Conservation (phyloP, 2,888 invertebrate species). For the Drosophila atripex region DNA sequence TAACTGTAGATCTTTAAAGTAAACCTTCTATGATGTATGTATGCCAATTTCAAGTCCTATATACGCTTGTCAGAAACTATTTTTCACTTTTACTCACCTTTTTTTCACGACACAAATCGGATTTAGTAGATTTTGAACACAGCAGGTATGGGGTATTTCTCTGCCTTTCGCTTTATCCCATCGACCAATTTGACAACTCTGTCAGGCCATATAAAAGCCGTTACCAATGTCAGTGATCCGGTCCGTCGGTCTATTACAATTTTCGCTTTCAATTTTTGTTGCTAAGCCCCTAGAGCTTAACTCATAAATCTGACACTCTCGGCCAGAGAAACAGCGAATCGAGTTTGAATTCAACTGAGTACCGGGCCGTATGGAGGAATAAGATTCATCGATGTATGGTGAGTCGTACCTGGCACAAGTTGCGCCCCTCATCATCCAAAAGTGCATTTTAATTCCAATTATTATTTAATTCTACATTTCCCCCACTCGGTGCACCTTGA, state of each 20-base stretch:
- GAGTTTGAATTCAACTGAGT: slow-evolving; percentile 8
- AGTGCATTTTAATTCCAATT: slow-evolving; percentile 74
- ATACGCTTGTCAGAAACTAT: background rate
- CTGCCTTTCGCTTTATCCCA: slow-evolving; percentile 24
- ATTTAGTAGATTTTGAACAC: slow-evolving; percentile 28
- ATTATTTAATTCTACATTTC: slow-evolving; percentile 46
- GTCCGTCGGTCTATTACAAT: slow-evolving; percentile 31
- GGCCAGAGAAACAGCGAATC: slow-evolving; percentile 1
- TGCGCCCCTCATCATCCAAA: slow-evolving; percentile 41
- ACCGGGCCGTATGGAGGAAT: slow-evolving; percentile 19
- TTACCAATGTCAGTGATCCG: slow-evolving; percentile 9
- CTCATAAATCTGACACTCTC: slow-evolving; percentile 62
- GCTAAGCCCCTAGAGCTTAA: slow-evolving; percentile 47
- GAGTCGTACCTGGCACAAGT: slow-evolving; percentile 55
- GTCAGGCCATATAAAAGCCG: slow-evolving; percentile 34
- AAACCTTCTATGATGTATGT: background rate
- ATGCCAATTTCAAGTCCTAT: background rate
- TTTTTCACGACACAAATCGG: slow-evolving; percentile 32
- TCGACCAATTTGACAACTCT: slow-evolving; percentile 50
- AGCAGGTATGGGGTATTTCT: background rate
- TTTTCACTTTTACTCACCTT: slow-evolving; percentile 2
- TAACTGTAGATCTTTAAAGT: background rate
- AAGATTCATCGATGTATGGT: slow-evolving; percentile 44
- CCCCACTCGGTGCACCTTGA: slow-evolving; percentile 40
- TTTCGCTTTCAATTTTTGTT: slow-evolving; percentile 46